Evolutionary conservation across 2,888 invertebrate species (phyloP).

Genomic region (Serripes groenlandicus): DNA sequence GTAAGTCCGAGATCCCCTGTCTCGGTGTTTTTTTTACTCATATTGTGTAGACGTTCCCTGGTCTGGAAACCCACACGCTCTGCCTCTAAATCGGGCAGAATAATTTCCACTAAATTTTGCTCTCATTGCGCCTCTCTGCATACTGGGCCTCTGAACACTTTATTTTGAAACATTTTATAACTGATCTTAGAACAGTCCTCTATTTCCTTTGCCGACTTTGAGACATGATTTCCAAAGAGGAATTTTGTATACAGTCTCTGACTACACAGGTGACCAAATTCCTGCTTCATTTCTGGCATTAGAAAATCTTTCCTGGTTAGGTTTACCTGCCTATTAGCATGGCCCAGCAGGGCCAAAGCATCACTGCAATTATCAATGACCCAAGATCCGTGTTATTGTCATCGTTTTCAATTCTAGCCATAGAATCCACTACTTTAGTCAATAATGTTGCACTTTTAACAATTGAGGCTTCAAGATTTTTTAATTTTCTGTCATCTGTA

Average conservation of each 20-base stretch:
- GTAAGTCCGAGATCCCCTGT: background rate
- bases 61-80: background rate
- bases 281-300: conserved; percentile 38
- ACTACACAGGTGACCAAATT: conserved; percentile 47
- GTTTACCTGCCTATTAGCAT: conserved; percentile 53
- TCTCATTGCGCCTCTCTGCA: conserved; percentile 7
- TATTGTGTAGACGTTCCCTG: background rate
- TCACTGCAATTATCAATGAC: conserved; percentile 33
- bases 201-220: conserved; percentile 14
- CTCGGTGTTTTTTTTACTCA: conserved; percentile 17
- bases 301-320: conserved; percentile 35
- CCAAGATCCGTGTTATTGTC: background rate
- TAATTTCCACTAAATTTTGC: background rate
- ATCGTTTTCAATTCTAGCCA: conserved; percentile 28
- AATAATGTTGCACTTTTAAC: conserved; percentile 51
- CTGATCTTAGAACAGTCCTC: conserved; percentile 17
- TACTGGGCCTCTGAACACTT: conserved; percentile 1
- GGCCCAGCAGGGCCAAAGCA: conserved; percentile 41
- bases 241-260: conserved; percentile 26
- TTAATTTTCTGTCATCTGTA: conserved; percentile 39
- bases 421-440: conserved; percentile 36
- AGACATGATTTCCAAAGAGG: conserved; percentile 61
- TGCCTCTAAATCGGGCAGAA: background rate
- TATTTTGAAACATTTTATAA: conserved; percentile 2
- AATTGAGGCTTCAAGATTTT: conserved; percentile 30